Evolutionary conservation across 2,113 vertebrate species (phyloP).

Genomic region (Arothron firmamentum): DNA sequence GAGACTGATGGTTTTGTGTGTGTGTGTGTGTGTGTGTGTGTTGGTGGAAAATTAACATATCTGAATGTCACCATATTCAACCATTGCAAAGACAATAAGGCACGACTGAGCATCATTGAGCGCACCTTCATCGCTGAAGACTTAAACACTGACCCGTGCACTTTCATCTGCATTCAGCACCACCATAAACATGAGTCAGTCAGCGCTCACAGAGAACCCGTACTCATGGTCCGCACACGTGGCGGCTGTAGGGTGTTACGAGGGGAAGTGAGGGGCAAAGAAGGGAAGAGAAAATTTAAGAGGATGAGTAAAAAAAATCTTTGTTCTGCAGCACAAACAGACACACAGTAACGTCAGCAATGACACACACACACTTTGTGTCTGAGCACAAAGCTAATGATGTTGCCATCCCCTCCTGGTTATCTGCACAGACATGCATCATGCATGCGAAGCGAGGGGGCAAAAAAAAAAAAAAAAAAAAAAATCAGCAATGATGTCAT

Average conservation of each 20-base stretch:
- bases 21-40: too few relatives aligned
- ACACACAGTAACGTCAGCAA: conserved; percentile 8
- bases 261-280: not conserved
- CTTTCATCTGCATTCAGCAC: conserved; percentile 27
- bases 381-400: not conserved
- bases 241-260: not conserved
- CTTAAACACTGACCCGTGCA: conserved; percentile 10
- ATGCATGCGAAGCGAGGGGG: not conserved
- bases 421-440: not conserved
- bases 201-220: conserved; percentile 20
- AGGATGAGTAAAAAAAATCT: conserved; percentile 3
- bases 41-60: too few relatives aligned
- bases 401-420: not conserved
- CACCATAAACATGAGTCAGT: conserved; percentile 50
- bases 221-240: conserved; percentile 27
- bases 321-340: not conserved
- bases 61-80: not conserved
- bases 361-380: conserved; percentile 4
- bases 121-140: conserved; percentile 5
- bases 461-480: not conserved
- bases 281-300: not conserved
- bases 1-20: too few relatives aligned
- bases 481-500: too few relatives aligned
- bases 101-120: conserved; percentile 15
- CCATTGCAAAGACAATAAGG: conserved; percentile 9